phyloP scores from a whole-genome alignment of 2,888 invertebrate species.

The Luperina testacea region DNA sequence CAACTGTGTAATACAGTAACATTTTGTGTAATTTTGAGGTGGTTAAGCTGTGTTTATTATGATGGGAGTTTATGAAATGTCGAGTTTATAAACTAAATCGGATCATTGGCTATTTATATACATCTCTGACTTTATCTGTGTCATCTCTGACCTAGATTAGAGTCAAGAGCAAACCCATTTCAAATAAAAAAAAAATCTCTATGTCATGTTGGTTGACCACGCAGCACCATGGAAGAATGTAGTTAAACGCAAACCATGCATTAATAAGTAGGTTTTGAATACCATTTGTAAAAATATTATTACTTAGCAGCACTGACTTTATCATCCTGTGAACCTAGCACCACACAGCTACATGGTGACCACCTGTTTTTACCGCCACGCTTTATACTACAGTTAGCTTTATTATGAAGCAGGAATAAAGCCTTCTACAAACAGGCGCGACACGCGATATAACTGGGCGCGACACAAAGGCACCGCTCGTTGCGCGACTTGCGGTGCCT shows the following conservation, averaged over 20 bases:
- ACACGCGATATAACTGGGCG: too few species aligned
- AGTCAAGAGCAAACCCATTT: too few species aligned
- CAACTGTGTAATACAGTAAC: conserved; percentile 29
- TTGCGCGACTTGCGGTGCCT: too few species aligned
- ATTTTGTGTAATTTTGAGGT: conserved; percentile 39
- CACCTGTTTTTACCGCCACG: background rate
- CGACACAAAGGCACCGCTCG: too few species aligned
- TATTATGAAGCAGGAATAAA: background rate
- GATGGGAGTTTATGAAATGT: conserved; percentile 28
- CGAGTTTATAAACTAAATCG: conserved; percentile 38
- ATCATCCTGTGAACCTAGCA: background rate
- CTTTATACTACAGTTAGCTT: background rate
- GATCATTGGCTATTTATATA: conserved; percentile 21
- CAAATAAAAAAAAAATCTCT: too few species aligned
- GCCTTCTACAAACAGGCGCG: too few species aligned
- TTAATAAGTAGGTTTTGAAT: background rate
- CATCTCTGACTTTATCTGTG: too few species aligned
- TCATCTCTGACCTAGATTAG: too few species aligned
- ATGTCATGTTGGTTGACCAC: background rate
- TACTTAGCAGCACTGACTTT: background rate
- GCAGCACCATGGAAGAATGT: background rate
- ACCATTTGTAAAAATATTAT: background rate
- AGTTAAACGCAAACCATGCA: background rate
- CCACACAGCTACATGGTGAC: background rate
- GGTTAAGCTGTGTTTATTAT: conserved; percentile 30